Base-by-base conservation (phyloP, 2,888 invertebrate species). In the Erannis defoliaria region DNA sequence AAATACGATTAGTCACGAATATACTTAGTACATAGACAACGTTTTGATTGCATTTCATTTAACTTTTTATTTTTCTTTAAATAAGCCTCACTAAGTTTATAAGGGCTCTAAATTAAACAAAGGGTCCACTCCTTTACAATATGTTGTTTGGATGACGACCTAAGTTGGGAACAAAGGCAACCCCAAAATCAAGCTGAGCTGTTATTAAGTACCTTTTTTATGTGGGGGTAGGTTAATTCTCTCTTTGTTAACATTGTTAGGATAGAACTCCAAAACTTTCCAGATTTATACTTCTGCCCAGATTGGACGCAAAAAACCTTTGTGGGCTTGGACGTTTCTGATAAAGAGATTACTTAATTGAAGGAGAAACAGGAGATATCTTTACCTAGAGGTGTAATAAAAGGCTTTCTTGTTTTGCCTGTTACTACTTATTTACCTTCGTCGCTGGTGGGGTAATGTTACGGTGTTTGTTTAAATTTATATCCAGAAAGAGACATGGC, bases 151-250 rank as follows among this genome's bases (percentile, higher is more conserved):
- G 68, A 65, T 73, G 72, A 73, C 69, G 66, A 68, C 72, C 66
- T 63, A 55, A 63, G 59, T 64, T 55, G 55, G 67, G 69, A 75
- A 77, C 76, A 76, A 77, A 78, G 71, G 72, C 62, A 70, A 75
- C 71, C 72, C 76, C 71, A 63, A 77, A 75, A 71, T 67, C 68
- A 75, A 74, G 75, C 70, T 64, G 64, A 66, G 63, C 64, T 64
- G 66, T 68, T 68, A 66, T 66, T 66, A 64, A 64, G 66, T 62
- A 64, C 58, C 61, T 75, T 74, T 72, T 75, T 75, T 76, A 66
- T 66, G 63, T 64, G 29, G 64, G 37, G 62, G 65, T 58, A 61
- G 62, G 61, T 59, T 68, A 68, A 65, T 68, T 65, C 58, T 56
- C 61, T 63, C 65, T 68, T 65, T 67, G 64, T 62, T 61, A 63